phyloP scores from a whole-genome alignment of 1,140 invertebrate genomes.

The Drosophila gunungcola region DNA sequence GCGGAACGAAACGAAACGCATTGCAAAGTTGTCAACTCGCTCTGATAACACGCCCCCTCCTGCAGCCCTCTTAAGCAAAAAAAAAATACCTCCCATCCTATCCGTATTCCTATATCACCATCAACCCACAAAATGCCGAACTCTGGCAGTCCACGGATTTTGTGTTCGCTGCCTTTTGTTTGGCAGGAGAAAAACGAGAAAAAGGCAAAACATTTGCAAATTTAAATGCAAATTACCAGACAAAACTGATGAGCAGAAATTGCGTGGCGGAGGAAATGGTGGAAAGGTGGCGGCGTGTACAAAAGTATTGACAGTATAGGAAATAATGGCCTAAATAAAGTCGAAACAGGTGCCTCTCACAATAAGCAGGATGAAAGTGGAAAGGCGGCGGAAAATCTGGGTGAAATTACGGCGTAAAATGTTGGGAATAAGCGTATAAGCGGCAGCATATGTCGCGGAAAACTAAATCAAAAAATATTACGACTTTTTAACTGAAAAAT shows the following conservation, averaged over 20 bases:
- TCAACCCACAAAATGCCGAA: not conserved
- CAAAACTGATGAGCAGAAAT: conserved; percentile 49
- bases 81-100: not conserved
- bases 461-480: conserved; percentile 34
- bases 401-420: conserved; percentile 9
- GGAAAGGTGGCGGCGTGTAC: not conserved
- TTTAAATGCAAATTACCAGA: conserved; percentile 80
- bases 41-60: conserved; percentile 59
- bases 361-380: conserved; percentile 4
- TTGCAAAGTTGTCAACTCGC: conserved; percentile 80
- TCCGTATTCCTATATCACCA: not conserved
- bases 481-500: conserved; percentile 9
- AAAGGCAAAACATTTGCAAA: conserved; percentile 82
- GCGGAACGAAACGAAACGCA: conserved; percentile 73
- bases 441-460: conserved; percentile 60
- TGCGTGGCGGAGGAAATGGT: not conserved
- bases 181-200: conserved; percentile 60
- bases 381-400: conserved; percentile 15
- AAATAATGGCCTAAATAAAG: conserved; percentile 71
- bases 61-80: not conserved
- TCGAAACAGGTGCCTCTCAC: conserved; percentile 10
- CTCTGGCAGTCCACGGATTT: conserved; percentile 28
- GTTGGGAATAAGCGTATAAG: conserved; percentile 35
- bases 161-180: conserved; percentile 55
- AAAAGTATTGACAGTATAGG: conserved; percentile 67